These are phyloP conservation scores for Encarsia formosa DNA, from an alignment of 2,888 invertebrate genomes.

Conservation along the genomic window DNA sequence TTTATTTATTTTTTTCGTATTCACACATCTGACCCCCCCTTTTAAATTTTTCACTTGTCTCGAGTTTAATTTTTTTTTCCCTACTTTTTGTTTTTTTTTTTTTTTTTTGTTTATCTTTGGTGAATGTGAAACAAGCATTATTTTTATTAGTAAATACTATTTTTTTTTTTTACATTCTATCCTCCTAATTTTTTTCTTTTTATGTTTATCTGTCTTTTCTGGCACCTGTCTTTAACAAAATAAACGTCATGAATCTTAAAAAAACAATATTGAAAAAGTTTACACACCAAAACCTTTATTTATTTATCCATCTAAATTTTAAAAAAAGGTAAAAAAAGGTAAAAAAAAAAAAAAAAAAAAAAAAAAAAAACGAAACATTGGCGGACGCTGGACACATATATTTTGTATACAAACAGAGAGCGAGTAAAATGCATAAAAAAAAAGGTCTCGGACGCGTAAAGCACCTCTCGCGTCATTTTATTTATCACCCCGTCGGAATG, in stretches of 20 bases:
- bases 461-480: too few species aligned
- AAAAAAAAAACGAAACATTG: too few species aligned
- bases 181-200: constrained; percentile 24
- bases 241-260: constrained; percentile 12
- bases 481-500: background rate
- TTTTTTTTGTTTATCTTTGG: constrained; percentile 25
- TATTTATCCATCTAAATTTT: too few species aligned
- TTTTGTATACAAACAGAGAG: background rate
- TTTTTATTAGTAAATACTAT: too few species aligned
- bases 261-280: background rate
- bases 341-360: background rate
- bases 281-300: too few species aligned
- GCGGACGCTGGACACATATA: too few species aligned
- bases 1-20: constrained; percentile 29
- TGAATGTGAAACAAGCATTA: constrained; percentile 29
- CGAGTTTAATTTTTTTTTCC: constrained; percentile 33
- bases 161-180: constrained; percentile 18
- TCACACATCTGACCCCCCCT: too few species aligned
- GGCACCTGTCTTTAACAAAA: constrained; percentile 24
- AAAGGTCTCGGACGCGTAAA: too few species aligned
- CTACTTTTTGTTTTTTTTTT: constrained; percentile 8
- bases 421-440: background rate
- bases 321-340: background rate
- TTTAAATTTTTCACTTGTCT: constrained; percentile 25
- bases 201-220: constrained; percentile 26